Conservation (phyloP, 2,113 vertebrate species). For the Pterocles orientalis region DNA sequence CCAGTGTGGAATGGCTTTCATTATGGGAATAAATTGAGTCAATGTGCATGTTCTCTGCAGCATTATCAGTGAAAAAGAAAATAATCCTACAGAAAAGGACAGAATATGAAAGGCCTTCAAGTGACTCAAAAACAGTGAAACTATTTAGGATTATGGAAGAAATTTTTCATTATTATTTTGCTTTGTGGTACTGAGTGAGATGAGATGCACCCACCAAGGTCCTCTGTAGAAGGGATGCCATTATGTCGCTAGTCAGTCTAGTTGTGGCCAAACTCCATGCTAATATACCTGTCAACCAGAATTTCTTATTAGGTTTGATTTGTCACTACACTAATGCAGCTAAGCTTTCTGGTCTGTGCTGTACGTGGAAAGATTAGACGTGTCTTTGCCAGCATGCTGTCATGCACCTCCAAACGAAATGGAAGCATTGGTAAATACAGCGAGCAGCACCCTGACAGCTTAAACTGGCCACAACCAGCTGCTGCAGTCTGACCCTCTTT, state of each 20-base stretch:
- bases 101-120: neutral
- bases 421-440: neutral
- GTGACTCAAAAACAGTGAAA: neutral
- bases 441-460: neutral
- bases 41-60: neutral
- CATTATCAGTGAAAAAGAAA: neutral
- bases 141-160: neutral
- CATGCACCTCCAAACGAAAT: neutral
- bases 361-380: neutral
- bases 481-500: neutral
- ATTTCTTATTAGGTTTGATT: neutral
- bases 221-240: neutral
- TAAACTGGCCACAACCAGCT: neutral
- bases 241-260: neutral
- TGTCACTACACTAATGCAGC: neutral
- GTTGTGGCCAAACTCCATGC: neutral
- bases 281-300: neutral
- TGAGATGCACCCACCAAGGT: neutral
- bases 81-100: neutral
- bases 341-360: neutral
- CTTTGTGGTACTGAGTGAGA: neutral
- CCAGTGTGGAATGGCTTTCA: neutral
- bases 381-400: neutral
- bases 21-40: neutral
- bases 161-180: neutral